Base-by-base conservation (phyloP, 1,140 invertebrate species). In the Telenomus remus region DNA sequence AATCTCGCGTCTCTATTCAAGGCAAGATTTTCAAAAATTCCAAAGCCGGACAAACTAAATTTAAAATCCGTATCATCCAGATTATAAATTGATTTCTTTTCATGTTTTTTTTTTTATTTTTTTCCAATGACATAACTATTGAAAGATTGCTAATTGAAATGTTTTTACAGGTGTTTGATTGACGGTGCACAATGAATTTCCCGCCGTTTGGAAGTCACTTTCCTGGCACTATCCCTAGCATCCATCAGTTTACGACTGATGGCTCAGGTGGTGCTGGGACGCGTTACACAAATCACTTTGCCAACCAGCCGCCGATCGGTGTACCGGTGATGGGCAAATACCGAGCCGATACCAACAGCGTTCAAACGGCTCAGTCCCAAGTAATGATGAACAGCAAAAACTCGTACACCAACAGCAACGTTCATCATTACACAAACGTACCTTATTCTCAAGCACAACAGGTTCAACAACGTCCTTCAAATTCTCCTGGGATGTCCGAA, bases 131-230 rank as follows among this genome's bases (percentile, higher is more conserved):
- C n/a, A n/a, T n/a, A n/a, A n/a, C n/a, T n/a, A n/a, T n/a, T 27
- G 19, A 27, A 27, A 3, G 19, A 27, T 27, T 27, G 19, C 6
- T 27, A 27, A 27, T 39, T 39, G 37, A n/a, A n/a, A n/a, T n/a
- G n/a, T n/a, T n/a, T 11, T 39, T 39, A 8, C 56, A 88, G 87
- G 78, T 86, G 82, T 83, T 71, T 79, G 79, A 88, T 81, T 85
- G 82, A 87, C 81, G 78, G 70, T 80, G 79, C 81, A 83, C 83
- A 85, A 92, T 92, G 91, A 92, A 91, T 89, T 92, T 92, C 81
- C 89, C 91, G 81, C 90, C 90, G 72, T 92, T 91, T 81, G 91
- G 90, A 81, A 89, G 90, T 74, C 91, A 91, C 70, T 92, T 92
- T 85, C 89, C 91, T 61, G 88, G 90, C 74, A 88, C 90, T 39